Percentiles rank a stretch among this genome's conserved stretches.
phyloP scores from a whole-genome alignment of 2,797 vertebrate genomes.

The Periparus ater region DNA sequence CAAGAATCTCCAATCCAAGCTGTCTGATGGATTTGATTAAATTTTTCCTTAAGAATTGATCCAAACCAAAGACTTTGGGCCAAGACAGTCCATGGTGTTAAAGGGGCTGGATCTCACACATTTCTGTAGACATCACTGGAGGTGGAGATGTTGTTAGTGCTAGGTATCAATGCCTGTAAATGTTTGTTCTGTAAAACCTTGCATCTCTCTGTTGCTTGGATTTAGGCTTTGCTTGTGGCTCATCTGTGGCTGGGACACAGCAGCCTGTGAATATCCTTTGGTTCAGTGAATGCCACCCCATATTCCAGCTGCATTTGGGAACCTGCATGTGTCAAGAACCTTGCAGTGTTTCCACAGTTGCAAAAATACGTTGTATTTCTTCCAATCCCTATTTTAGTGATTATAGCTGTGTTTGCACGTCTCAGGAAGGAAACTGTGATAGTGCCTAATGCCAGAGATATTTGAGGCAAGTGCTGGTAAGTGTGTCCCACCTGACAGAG shows the following conservation, averaged over 20 bases:
- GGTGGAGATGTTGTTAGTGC: background rate
- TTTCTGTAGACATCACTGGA: background rate
- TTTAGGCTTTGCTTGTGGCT: background rate
- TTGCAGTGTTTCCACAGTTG: background rate
- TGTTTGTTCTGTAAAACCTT: background rate
- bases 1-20: background rate
- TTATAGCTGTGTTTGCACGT: background rate
- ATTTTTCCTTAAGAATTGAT: background rate
- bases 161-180: background rate
- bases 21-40: background rate
- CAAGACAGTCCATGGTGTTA: accelerated
- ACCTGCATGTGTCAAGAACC: background rate
- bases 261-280: background rate
- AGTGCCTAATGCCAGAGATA: background rate
- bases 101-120: accelerated
- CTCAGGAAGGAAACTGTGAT: background rate
- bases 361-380: background rate
- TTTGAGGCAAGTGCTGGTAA: background rate
- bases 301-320: background rate
- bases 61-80: background rate
- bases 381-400: background rate
- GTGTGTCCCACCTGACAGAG: background rate
- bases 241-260: background rate
- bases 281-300: background rate
- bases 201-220: background rate